Base-by-base conservation (phyloP, 1,140 invertebrate species). In the Megathymus violae region DNA sequence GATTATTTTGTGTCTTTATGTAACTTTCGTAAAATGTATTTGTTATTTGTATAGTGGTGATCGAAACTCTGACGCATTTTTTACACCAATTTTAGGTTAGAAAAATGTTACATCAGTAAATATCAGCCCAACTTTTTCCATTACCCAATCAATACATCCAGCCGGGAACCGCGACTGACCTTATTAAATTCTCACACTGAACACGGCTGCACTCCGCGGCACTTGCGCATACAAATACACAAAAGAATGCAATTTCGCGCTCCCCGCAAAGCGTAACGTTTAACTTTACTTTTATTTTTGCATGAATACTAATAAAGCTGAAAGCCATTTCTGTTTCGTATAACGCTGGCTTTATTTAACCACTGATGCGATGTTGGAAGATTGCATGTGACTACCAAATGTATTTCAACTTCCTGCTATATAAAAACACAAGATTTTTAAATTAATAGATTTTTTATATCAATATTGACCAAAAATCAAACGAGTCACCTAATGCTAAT, bases 111-210 rank as follows among this genome's bases (percentile, higher is more conserved):
- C 2, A 22, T 2, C 19, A 3, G 19, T 5, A 22, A 22, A 22
- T 22, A 22, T 22, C 19, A 22, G 19, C 19, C 2, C n/a, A n/a
- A n/a, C n/a, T n/a, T n/a, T n/a, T 48, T 48, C 6, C 19, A 1
- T 25, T 3, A 48, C 16, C 17, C 9, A 48, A 22, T 13, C 52
- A 13, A 46, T 64, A 65, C 51, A 58, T 64, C 59, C 40, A 16
- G 43, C 19, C 22, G 40, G 52, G 38, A 65, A 46, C 47, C 47
- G 16, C 19, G 51, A 41, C 40, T 59, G 64, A 64, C 63, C 72
- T 76, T 71, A 73, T 76, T 76, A 76, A 73, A 73, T 64, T 73
- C 70, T 76, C 52, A 73, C 66, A 52, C 65, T 13, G 41, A 69
- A 59, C 62, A 47, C 54, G 43, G 62, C 38, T 25, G 51, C 51